Evolutionary conservation across 2,888 invertebrate genomes (phyloP).

Genomic region (Athalia circularis): DNA sequence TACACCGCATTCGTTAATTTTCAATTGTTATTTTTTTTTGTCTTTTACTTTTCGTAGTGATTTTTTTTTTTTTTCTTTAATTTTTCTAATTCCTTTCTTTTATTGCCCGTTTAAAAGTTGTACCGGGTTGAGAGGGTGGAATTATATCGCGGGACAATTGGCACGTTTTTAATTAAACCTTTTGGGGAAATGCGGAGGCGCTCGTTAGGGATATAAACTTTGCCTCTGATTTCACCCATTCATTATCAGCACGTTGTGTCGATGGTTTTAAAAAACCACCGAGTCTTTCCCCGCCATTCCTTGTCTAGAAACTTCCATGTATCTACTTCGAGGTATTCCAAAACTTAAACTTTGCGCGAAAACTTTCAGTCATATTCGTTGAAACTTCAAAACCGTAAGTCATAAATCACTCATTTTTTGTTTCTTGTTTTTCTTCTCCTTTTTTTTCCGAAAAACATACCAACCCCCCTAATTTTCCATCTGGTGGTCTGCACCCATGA

Average conservation of each 20-base stretch:
- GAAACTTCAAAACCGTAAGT: not conserved
- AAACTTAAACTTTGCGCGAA: not conserved
- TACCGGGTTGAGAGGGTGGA: not conserved
- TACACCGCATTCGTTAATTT: conserved; percentile 2
- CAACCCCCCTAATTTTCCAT: not conserved
- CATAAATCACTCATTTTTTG: no score
- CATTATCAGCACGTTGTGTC: not conserved
- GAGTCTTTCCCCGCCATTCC: not conserved
- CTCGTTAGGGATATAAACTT: conserved; percentile 33
- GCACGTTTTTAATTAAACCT: conserved; percentile 39
- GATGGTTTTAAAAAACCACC: conserved; percentile 22
- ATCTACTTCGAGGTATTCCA: conserved; percentile 4
- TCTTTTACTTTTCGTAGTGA: not conserved
- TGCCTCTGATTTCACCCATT: conserved; percentile 11
- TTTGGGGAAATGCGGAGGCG: not conserved
- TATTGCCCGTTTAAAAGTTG: conserved; percentile 20
- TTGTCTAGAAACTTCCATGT: not conserved
- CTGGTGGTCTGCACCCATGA: not conserved
- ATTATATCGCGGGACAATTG: conserved; percentile 26
- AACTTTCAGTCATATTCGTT: not conserved
- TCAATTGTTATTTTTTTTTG: not conserved
- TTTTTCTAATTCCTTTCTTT: not conserved
- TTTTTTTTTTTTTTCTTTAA: no score
- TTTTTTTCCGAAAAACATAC: not conserved
- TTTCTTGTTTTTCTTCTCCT: not conserved